phyloP scores from a whole-genome alignment of 1,140 invertebrate species.

The Chelonus insularis region DNA sequence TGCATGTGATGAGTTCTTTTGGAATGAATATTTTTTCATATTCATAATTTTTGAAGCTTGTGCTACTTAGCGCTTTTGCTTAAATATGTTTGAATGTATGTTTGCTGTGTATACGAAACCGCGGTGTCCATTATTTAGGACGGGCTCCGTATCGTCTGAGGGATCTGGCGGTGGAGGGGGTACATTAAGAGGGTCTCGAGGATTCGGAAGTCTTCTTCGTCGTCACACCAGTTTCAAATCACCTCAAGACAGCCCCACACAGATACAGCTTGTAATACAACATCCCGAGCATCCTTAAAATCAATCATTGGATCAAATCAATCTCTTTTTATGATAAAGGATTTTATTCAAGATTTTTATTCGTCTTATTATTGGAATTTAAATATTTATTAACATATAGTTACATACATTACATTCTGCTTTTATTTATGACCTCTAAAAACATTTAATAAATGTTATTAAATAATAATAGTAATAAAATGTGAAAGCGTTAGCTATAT shows the following conservation, averaged over 20 bases:
- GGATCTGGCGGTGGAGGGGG: constrained; percentile 59
- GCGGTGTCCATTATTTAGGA: constrained; percentile 60
- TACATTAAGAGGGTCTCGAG: constrained; percentile 58
- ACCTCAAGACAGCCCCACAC: constrained; percentile 58
- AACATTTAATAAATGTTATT: too few relatives aligned
- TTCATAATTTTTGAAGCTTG: too few relatives aligned
- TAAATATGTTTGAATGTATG: constrained; percentile 37
- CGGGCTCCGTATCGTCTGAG: constrained; percentile 59
- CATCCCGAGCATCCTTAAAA: constrained; percentile 57
- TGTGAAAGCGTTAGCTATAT: too few relatives aligned
- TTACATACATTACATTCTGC: too few relatives aligned
- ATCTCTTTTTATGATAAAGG: neutral
- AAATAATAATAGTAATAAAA: too few relatives aligned
- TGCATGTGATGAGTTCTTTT: too few relatives aligned
- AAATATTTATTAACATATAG: neutral
- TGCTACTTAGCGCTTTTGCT: constrained; percentile 7
- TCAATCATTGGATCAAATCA: neutral
- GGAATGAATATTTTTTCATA: too few relatives aligned
- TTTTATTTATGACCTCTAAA: too few relatives aligned
- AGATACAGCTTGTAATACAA: constrained; percentile 60
- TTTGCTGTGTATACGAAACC: constrained; percentile 57
- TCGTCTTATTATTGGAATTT: neutral
- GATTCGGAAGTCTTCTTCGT: constrained; percentile 59
- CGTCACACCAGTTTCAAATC: constrained; percentile 62
- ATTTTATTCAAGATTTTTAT: neutral